Conservation (phyloP, 2,113 vertebrate genomes). For the Pluvianellus socialis region DNA sequence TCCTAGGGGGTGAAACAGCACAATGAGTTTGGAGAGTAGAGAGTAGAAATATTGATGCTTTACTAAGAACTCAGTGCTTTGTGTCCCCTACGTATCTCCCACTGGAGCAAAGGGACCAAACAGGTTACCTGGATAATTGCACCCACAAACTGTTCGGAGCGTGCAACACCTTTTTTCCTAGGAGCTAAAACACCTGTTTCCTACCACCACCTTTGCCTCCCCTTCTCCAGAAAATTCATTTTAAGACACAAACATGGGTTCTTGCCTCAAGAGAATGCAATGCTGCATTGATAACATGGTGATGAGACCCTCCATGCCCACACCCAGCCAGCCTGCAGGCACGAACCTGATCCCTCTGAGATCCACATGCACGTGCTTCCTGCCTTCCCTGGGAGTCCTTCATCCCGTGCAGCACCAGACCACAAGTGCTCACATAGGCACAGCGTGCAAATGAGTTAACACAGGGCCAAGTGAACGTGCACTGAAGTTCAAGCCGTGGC, state of each 20-base stretch:
- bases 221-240: neutral
- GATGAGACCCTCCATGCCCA: neutral
- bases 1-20: constrained; percentile 30
- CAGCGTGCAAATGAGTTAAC: too few relatives aligned
- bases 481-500: too few relatives aligned
- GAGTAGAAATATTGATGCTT: neutral
- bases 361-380: rapidly evolving
- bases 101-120: neutral
- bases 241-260: neutral
- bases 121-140: neutral
- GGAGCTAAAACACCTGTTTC: neutral
- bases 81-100: neutral
- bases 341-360: neutral
- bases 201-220: neutral
- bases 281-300: rapidly evolving
- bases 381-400: neutral
- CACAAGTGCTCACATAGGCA: neutral
- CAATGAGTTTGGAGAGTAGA: neutral
- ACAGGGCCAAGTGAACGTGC: too few relatives aligned
- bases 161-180: neutral
- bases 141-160: neutral
- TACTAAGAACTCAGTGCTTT: neutral
- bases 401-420: neutral
- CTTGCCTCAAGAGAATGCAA: neutral
- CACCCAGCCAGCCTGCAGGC: neutral